Base-by-base conservation (phyloP, 2,888 invertebrate genomes). In the Heliconius hortense region DNA sequence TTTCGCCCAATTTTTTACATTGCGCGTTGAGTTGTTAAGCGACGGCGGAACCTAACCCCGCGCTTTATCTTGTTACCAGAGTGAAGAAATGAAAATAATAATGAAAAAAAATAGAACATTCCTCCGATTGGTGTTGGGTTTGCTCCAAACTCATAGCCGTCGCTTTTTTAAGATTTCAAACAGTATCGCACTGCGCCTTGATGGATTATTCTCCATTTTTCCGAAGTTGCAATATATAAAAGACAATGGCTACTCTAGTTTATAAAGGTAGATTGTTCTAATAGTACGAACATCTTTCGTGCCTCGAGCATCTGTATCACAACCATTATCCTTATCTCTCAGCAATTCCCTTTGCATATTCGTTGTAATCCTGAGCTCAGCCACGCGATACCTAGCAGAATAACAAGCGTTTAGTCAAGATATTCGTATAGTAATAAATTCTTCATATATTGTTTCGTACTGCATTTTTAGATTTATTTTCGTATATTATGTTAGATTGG, bases 321-420 rank as follows among this genome's bases (percentile, higher is more conserved):
- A 64, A n/a, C 35, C 64, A 64, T 64, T 35, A 64, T 13, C n/a
- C 35, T 64, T n/a, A 64, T 64, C 64, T 63, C 31, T 35, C 64
- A 39, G n/a, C 64, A 60, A 60, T 60, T 64, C 64, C 35, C 35
- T 35, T 35, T 64, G 35, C 64, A 64, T 64, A 64, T 5, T 64
- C 35, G 35, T 28, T 35, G 63, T 63, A 63, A 63, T 63, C 28
- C 21, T 31, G 35, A 13, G 64, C 35, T 39, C 7, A 64, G 64
- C 64, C 35, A 64, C 64, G 63, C 31, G 64, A 64, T 39, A n/a
- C 35, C 64, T 13, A 11, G n/a, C 64, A 21, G 64, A 64, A 64
- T 35, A 39, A 64, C 64, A 64, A 64, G 35, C 64, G 64, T n/a
- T 64, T 64, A 60, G 26, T 1, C 59, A 60, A 26, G 26, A 26